Evolutionary conservation across 2,113 vertebrate species (phyloP).

Genomic region (Spea bombifrons): DNA sequence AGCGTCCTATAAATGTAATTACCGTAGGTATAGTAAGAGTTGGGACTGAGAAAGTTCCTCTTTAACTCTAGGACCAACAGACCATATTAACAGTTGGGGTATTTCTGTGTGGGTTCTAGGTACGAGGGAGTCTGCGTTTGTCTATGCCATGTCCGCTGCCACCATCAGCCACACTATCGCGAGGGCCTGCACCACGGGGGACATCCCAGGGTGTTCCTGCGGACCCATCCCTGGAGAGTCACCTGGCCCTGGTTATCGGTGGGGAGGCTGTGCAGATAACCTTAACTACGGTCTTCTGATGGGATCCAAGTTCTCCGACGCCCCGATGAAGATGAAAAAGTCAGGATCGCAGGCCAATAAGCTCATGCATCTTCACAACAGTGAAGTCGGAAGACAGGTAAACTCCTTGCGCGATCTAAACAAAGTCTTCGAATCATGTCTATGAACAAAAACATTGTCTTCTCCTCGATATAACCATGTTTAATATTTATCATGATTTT

Average conservation of each 20-base stretch:
- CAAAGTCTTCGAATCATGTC: too few relatives aligned
- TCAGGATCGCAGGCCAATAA: slow-evolving; percentile 93
- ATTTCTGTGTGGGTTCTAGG: slow-evolving; percentile 65
- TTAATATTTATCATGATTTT: too few relatives aligned
- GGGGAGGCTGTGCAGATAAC: slow-evolving; percentile 98
- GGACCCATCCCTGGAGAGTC: slow-evolving; percentile 89
- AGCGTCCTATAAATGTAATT: too few relatives aligned
- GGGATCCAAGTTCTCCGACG: slow-evolving; percentile 98
- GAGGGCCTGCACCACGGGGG: slow-evolving; percentile 89
- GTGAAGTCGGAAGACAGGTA: slow-evolving; percentile 98
- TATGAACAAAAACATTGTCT: too few relatives aligned
- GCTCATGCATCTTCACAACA: slow-evolving; percentile 99
- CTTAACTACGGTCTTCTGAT: slow-evolving; percentile 92
- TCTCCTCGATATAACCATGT: too few relatives aligned
- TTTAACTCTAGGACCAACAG: not conserved
- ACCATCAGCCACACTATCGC: slow-evolving; percentile 96
- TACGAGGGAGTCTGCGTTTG: slow-evolving; percentile 92
- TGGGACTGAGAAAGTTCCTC: not conserved
- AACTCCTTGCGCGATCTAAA: slow-evolving; percentile 49
- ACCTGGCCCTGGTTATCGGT: slow-evolving; percentile 93
- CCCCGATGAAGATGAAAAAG: slow-evolving; percentile 98
- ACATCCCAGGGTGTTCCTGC: slow-evolving; percentile 89
- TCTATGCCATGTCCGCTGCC: slow-evolving; percentile 92
- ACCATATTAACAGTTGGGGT: not conserved
- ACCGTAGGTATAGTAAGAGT: too few relatives aligned